Evolutionary conservation across 2,797 vertebrate genomes (phyloP).

Genomic region (Falco naumanni): DNA sequence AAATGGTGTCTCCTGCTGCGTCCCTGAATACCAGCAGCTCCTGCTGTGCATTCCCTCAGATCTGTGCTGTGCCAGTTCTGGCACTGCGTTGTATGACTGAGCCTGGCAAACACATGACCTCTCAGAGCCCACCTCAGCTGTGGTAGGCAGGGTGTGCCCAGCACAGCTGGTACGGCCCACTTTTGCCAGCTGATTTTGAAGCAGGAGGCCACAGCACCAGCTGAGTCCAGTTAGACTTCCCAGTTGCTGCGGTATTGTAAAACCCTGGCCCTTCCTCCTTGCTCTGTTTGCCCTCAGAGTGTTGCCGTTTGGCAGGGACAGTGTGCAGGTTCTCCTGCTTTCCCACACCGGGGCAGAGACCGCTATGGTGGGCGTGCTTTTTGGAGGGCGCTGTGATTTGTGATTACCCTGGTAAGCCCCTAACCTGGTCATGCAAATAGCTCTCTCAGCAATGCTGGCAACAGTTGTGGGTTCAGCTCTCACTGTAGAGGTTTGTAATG

Average conservation of each 20-base stretch:
- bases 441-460: not conserved
- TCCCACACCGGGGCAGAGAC: not conserved
- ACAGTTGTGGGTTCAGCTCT: not conserved
- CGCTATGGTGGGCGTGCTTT: not conserved
- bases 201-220: not conserved
- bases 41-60: not conserved
- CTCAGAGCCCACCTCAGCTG: not conserved
- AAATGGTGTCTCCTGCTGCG: not conserved
- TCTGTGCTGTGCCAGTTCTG: not conserved
- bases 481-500: not conserved
- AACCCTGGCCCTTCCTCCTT: not conserved
- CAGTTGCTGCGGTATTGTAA: not conserved
- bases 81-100: not conserved
- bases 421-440: not conserved
- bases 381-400: not conserved
- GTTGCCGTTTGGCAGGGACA: not conserved
- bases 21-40: not conserved
- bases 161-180: not conserved
- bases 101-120: not conserved
- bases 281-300: not conserved
- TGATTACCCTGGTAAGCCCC: not conserved
- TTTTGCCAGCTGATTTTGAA: not conserved
- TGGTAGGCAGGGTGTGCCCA: not conserved
- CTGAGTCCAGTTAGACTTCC: not conserved
- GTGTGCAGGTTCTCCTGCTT: not conserved